phyloP scores from a whole-genome alignment of 2,113 vertebrate genomes.

The Cinclus cinclus region DNA sequence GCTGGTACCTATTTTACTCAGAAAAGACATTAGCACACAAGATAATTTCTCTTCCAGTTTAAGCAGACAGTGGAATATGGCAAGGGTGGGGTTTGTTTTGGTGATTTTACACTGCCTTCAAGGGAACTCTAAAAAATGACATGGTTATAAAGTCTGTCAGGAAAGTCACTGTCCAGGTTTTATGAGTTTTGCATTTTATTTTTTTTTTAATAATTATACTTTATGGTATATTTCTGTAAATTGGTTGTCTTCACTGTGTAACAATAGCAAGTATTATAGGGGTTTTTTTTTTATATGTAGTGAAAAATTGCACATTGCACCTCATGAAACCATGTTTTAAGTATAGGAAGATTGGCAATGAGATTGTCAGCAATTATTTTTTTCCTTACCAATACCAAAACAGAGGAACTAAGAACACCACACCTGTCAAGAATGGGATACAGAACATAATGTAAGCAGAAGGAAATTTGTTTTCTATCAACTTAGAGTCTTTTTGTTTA shows the following conservation, averaged over 20 bases:
- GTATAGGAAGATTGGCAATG: neutral
- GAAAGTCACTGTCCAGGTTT: neutral
- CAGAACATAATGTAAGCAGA: neutral
- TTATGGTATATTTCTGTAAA: neutral
- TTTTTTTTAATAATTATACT: neutral
- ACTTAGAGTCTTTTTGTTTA: neutral
- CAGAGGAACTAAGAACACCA: neutral
- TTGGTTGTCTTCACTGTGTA: neutral
- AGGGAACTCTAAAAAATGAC: neutral
- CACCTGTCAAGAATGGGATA: neutral
- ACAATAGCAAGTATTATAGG: neutral
- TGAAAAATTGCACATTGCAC: neutral
- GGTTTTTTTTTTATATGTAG: neutral
- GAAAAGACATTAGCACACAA: neutral
- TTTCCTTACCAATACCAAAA: neutral
- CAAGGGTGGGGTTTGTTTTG: fast-evolving
- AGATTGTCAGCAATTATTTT: neutral
- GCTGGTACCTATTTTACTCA: neutral
- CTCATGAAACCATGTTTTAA: neutral
- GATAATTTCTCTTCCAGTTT: neutral
- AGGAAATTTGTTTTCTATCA: neutral
- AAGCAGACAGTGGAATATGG: neutral
- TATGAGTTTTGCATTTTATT: neutral
- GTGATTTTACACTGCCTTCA: neutral
- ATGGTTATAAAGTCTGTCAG: neutral